A percentile compares a stretch with the other conserved stretches of the same genome.
These are phyloP conservation scores for Caenorhabditis uteleia DNA, from an alignment of 2,888 invertebrate genomes.

Conservation along the genomic window DNA sequence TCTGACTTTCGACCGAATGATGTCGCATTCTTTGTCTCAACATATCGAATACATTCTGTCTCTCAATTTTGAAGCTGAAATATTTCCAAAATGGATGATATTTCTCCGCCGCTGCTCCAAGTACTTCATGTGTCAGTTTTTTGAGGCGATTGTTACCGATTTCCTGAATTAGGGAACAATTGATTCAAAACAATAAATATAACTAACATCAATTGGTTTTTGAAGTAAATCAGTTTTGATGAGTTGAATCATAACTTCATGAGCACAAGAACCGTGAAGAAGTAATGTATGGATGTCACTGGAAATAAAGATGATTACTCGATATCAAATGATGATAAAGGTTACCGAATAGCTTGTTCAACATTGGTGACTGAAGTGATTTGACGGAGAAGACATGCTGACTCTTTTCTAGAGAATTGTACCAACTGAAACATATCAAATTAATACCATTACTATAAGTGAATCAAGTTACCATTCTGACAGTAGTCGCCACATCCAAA, in stretches of 20 bases:
- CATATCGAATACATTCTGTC: slow-evolving; percentile 28
- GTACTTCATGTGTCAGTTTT: slow-evolving; percentile 22
- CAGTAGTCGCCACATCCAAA: slow-evolving; percentile 34
- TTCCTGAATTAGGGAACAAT: slow-evolving; percentile 11
- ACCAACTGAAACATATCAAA: slow-evolving; percentile 9
- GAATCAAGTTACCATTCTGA: slow-evolving; percentile 18
- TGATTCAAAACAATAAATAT: background rate
- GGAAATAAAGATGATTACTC: background rate
- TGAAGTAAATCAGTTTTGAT: slow-evolving; percentile 24
- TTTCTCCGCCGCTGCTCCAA: slow-evolving; percentile 24
- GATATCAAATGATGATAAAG: background rate
- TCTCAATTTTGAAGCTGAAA: slow-evolving; percentile 25
- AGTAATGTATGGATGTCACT: slow-evolving; percentile 31
- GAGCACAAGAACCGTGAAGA: slow-evolving; percentile 23
- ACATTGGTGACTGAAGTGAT: slow-evolving; percentile 32
- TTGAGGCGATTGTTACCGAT: slow-evolving; percentile 27
- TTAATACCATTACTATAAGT: background rate
- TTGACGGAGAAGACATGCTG: slow-evolving; percentile 26
- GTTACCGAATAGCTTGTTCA: slow-evolving; percentile 25
- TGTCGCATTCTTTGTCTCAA: slow-evolving; percentile 10
- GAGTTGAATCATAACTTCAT: slow-evolving; percentile 24
- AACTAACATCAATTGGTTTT: slow-evolving; percentile 26
- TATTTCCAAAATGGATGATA: slow-evolving; percentile 39
- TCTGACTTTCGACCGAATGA: background rate
- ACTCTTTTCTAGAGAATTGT: slow-evolving; percentile 34